phyloP scores from a whole-genome alignment of 2,113 vertebrate species.

The Spermophilus dauricus region DNA sequence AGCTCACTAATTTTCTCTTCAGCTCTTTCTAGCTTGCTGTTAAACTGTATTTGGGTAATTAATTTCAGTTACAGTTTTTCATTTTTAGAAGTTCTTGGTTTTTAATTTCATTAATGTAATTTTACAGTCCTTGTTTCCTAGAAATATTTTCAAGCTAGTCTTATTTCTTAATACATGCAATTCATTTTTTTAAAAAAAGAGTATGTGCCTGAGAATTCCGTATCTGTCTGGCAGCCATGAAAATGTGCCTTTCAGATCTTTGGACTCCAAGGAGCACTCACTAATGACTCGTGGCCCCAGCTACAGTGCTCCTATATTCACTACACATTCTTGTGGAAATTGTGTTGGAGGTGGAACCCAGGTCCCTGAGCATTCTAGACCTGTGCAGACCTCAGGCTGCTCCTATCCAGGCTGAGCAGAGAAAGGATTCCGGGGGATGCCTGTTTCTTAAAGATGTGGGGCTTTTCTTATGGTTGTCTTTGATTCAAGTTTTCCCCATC shows the following conservation, averaged over 20 bases:
- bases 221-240: background rate
- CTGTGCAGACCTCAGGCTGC: background rate
- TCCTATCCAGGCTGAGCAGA: background rate
- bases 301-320: accelerated
- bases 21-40: background rate
- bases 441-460: background rate
- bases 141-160: background rate
- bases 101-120: background rate
- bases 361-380: no score
- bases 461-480: background rate
- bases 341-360: accelerated
- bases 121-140: background rate
- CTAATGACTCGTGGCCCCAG: accelerated
- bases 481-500: background rate
- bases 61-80: background rate
- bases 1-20: background rate
- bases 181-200: no score
- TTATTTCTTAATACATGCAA: background rate
- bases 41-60: background rate
- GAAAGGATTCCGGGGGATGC: background rate
- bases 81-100: background rate
- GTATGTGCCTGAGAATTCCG: background rate
- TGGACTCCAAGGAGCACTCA: accelerated
- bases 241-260: background rate
- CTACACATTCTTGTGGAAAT: background rate